Conservation (phyloP, 2,888 invertebrate species). For the Chesias legatella region DNA sequence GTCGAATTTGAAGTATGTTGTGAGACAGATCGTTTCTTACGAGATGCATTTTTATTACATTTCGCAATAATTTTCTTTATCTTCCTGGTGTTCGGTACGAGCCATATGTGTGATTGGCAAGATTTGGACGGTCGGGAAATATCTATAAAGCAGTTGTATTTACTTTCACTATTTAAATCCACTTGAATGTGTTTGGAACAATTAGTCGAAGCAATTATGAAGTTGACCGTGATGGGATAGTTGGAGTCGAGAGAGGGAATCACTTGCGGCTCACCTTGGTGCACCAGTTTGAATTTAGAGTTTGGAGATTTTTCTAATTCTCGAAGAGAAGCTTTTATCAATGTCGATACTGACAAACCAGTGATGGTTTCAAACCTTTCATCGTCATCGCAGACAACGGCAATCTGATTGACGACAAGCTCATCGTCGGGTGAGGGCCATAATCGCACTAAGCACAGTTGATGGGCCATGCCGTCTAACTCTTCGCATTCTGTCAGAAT, state of each 20-base stretch:
- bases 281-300: slow-evolving; percentile 45
- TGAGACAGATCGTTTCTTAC: slow-evolving; percentile 42
- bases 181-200: slow-evolving; percentile 43
- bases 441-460: slow-evolving; percentile 52
- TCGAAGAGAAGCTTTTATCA: slow-evolving; percentile 45
- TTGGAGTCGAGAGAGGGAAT: slow-evolving; percentile 51
- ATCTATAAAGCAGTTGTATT: slow-evolving; percentile 44
- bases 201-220: slow-evolving; percentile 49
- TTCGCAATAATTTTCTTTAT: slow-evolving; percentile 38
- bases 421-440: slow-evolving; percentile 62
- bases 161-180: slow-evolving; percentile 33
- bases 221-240: slow-evolving; percentile 47
- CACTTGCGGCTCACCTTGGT: slow-evolving; percentile 52
- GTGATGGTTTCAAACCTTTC: slow-evolving; percentile 45
- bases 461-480: slow-evolving; percentile 51
- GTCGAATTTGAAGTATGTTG: slow-evolving; percentile 36
- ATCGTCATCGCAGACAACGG: slow-evolving; percentile 57
- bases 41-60: slow-evolving; percentile 32
- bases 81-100: slow-evolving; percentile 41
- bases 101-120: slow-evolving; percentile 51
- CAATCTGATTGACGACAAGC: slow-evolving; percentile 42
- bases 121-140: slow-evolving; percentile 34
- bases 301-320: slow-evolving; percentile 44
- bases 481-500: slow-evolving; percentile 53
- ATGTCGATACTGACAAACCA: slow-evolving; percentile 43